Conservation (phyloP, 2,113 vertebrate species). For the Boleophthalmus pectinirostris region DNA sequence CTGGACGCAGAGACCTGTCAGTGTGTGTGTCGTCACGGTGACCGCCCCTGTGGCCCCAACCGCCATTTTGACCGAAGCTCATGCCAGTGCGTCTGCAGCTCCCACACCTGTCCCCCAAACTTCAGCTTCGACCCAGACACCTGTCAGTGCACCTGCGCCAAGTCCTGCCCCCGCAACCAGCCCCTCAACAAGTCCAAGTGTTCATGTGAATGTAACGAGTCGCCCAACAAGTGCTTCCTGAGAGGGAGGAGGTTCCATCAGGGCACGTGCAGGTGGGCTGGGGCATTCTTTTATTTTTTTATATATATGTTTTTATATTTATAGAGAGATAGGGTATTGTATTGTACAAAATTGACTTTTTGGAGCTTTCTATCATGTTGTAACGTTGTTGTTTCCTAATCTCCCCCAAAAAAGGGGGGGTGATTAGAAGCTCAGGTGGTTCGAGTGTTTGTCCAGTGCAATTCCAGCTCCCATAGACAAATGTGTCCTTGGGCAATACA, state of each 20-base stretch:
- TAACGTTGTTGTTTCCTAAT: no score
- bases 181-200: constrained; percentile 90
- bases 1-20: constrained; percentile 92
- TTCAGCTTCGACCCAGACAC: constrained; percentile 86
- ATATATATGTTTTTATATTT: no score
- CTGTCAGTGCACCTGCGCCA: constrained; percentile 88
- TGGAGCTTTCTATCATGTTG: no score
- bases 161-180: constrained; percentile 85
- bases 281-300: background rate
- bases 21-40: constrained; percentile 83
- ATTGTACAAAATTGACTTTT: no score
- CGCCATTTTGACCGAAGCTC: constrained; percentile 84
- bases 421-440: no score
- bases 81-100: constrained; percentile 88
- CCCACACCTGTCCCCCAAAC: constrained; percentile 78
- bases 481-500: no score
- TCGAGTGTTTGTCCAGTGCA: no score
- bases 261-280: constrained; percentile 90
- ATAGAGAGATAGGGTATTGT: no score
- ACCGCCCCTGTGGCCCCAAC: constrained; percentile 81
- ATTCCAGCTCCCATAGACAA: no score
- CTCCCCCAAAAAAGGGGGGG: no score
- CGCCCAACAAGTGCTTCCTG: constrained; percentile 90
- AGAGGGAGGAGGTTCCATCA: constrained; percentile 90
- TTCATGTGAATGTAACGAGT: constrained; percentile 91